Percentiles rank a stretch among this genome's conserved stretches.
phyloP scores from a whole-genome alignment of 53 echinoderm and acorn worm species.

The Arbacia lixula region DNA sequence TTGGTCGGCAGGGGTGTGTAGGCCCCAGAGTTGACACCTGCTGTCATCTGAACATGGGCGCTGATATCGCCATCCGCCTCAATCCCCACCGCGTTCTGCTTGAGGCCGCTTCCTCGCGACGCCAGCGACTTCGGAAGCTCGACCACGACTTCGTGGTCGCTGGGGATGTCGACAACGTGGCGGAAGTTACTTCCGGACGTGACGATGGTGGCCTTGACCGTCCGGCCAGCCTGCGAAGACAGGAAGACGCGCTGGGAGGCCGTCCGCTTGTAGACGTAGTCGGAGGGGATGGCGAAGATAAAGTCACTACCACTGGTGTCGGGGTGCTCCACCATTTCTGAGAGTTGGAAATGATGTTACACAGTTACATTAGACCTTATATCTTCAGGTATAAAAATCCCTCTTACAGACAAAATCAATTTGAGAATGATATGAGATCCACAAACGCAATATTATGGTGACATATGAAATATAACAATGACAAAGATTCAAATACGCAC shows the following conservation, averaged over 20 bases:
- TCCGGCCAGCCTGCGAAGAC: conserved; percentile 1
- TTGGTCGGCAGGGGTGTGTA: conserved; percentile 34
- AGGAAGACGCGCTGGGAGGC: conserved; percentile 29
- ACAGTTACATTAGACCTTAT: too few relatives aligned
- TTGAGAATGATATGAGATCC: too few relatives aligned
- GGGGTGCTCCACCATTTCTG: too few relatives aligned
- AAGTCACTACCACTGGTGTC: conserved; percentile 29
- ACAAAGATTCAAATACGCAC: too few relatives aligned
- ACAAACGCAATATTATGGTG: too few relatives aligned
- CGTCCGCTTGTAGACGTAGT: conserved; percentile 15
- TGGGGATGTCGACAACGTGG: neutral
- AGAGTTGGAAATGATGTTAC: too few relatives aligned
- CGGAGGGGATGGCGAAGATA: conserved; percentile 40
- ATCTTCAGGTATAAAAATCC: too few relatives aligned
- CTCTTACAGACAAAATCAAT: too few relatives aligned
- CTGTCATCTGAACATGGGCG: conserved; percentile 40
- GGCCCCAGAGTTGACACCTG: conserved; percentile 38
- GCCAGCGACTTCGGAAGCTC: conserved; percentile 27
- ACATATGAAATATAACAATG: too few relatives aligned
- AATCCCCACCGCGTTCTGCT: conserved; percentile 28
- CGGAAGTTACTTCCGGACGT: conserved; percentile 37
- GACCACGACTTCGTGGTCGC: conserved; percentile 4
- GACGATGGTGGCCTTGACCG: conserved; percentile 13
- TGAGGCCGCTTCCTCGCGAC: conserved; percentile 43
- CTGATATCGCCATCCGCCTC: conserved; percentile 36